phyloP scores from a whole-genome alignment of 2,113 vertebrate genomes.

The Strix aluco region DNA sequence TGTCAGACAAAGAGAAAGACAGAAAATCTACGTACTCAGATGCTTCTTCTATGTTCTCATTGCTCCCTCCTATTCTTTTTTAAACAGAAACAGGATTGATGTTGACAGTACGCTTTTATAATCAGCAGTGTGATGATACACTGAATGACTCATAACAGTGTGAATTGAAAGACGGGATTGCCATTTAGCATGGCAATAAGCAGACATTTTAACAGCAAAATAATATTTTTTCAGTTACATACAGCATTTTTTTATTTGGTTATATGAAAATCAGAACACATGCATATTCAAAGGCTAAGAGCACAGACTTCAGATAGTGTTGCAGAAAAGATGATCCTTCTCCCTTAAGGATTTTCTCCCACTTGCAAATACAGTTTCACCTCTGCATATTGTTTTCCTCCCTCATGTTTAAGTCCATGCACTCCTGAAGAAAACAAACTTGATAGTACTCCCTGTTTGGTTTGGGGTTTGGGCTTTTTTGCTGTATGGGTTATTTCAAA shows the following conservation, averaged over 20 bases:
- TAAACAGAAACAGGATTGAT: not conserved
- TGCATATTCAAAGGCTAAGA: not conserved
- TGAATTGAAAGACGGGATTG: conserved; percentile 1
- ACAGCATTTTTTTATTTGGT: not conserved
- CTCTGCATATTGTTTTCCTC: not conserved
- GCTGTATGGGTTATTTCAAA: not conserved
- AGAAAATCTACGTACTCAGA: not conserved
- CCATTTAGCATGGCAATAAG: not conserved
- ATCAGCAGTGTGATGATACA: not conserved
- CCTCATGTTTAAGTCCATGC: not conserved
- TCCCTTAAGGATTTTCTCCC: not conserved
- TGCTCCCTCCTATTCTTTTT: not conserved
- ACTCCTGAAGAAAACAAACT: not conserved
- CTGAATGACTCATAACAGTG: not conserved
- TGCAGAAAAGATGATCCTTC: not conserved
- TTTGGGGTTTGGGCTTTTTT: too few species aligned
- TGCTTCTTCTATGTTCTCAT: not conserved
- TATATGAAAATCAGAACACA: not conserved
- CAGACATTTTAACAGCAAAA: not conserved
- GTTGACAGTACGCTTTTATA: conserved; percentile 30
- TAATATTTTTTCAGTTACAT: not conserved
- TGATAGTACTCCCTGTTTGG: not conserved
- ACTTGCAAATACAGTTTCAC: not conserved
- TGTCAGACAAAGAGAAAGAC: not conserved
- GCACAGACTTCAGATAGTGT: not conserved